Percentiles rank a stretch among this genome's conserved stretches.
These are phyloP conservation scores for Craterocephalus amniculus DNA, from an alignment of 2,797 vertebrate species.

Conservation along the genomic window DNA sequence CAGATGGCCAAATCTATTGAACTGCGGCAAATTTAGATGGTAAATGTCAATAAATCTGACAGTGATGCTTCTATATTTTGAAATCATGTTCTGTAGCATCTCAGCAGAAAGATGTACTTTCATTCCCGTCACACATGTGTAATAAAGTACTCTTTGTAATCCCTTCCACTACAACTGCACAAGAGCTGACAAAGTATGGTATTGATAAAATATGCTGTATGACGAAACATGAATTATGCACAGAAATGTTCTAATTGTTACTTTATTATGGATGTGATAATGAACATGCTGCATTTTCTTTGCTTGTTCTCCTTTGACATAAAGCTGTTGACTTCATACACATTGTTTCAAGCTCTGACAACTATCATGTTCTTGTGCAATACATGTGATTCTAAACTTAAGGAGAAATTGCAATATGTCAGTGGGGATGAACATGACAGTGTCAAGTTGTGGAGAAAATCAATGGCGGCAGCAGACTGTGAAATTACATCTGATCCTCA, in stretches of 20 bases:
- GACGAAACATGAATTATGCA: slow-evolving; percentile 52
- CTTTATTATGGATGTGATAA: slow-evolving; percentile 35
- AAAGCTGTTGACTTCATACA: slow-evolving; percentile 12
- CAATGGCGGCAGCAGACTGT: slow-evolving; percentile 22
- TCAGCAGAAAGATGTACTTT: neutral
- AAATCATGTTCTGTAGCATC: neutral
- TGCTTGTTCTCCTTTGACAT: slow-evolving; percentile 27
- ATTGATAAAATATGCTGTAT: slow-evolving; percentile 44
- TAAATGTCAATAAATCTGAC: slow-evolving; percentile 21
- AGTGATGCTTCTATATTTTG: neutral
- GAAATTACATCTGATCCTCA: slow-evolving; percentile 40
- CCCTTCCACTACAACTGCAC: neutral
- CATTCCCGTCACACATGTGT: neutral
- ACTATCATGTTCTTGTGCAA: neutral
- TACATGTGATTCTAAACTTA: slow-evolving; percentile 8
- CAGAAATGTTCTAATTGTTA: slow-evolving; percentile 19
- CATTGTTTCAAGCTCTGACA: neutral
- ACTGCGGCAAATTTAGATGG: slow-evolving; percentile 2
- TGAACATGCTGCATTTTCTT: slow-evolving; percentile 4
- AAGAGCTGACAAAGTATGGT: neutral
- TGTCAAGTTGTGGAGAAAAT: slow-evolving; percentile 21
- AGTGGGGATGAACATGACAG: slow-evolving; percentile 9
- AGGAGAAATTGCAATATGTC: slow-evolving; percentile 19
- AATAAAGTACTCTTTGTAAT: slow-evolving; percentile 17
- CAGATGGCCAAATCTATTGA: slow-evolving; percentile 11